Evolutionary conservation across 1,140 invertebrate genomes (phyloP).

Genomic region (Hylaeus volcanicus): DNA sequence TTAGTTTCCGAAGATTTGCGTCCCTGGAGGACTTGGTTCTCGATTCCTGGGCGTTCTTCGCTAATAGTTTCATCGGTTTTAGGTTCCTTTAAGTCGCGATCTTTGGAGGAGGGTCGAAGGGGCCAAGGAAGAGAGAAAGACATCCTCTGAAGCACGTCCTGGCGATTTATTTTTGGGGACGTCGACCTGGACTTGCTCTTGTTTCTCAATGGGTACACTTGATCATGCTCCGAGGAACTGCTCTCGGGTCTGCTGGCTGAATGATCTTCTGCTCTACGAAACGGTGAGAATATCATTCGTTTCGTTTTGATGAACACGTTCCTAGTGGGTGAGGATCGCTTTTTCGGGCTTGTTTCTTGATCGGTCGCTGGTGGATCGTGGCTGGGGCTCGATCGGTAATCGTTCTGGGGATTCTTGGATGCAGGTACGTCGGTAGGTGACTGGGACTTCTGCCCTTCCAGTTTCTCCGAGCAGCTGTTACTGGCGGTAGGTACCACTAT

Average conservation of each 20-base stretch:
- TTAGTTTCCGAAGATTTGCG: neutral
- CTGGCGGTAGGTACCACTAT: slow-evolving; percentile 68
- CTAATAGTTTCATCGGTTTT: neutral
- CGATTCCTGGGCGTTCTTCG: neutral
- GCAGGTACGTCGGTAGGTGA: neutral
- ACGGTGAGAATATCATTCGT: slow-evolving; percentile 87
- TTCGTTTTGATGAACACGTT: slow-evolving; percentile 88
- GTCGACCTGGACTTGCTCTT: slow-evolving; percentile 54
- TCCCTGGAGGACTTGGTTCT: neutral
- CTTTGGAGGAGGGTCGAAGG: slow-evolving; percentile 32
- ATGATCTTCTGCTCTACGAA: slow-evolving; percentile 81
- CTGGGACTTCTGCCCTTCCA: neutral
- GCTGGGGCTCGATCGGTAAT: neutral
- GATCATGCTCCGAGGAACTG: slow-evolving; percentile 4
- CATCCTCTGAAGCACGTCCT: slow-evolving; percentile 38
- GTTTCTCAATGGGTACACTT: slow-evolving; percentile 10
- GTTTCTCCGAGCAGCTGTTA: neutral
- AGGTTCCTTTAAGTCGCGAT: slow-evolving; percentile 5
- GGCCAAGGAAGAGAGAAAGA: slow-evolving; percentile 55
- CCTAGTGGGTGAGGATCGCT: slow-evolving; percentile 27
- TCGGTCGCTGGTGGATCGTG: neutral
- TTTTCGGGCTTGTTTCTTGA: neutral
- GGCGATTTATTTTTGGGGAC: slow-evolving; percentile 39
- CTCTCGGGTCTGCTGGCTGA: slow-evolving; percentile 68
- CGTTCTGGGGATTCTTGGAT: neutral